A percentile compares a stretch with the other conserved stretches of the same genome.
phyloP scores from a whole-genome alignment of 2,113 vertebrate species.

The Antennarius striatus region DNA sequence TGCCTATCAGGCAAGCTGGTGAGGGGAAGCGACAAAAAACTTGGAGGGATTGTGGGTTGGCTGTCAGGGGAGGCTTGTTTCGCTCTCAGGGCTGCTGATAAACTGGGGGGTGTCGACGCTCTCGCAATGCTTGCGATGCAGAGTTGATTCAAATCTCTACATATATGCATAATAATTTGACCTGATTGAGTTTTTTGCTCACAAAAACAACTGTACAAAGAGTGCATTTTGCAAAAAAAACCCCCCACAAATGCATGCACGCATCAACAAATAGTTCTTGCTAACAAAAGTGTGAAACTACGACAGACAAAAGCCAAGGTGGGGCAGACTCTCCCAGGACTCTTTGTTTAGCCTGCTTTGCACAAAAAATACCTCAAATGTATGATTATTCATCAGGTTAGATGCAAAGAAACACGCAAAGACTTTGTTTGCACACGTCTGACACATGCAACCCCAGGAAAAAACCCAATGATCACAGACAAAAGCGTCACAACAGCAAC shows the following conservation, averaged over 20 bases:
- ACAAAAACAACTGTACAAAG: not conserved
- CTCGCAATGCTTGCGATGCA: slow-evolving; percentile 1
- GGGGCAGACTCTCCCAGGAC: not conserved
- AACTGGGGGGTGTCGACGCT: slow-evolving; percentile 28
- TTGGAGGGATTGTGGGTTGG: slow-evolving; percentile 42
- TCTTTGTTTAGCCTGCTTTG: slow-evolving; percentile 23
- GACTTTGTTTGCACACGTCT: slow-evolving; percentile 28
- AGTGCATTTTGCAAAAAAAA: not conserved
- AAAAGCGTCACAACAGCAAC: too few relatives aligned
- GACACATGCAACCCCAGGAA: slow-evolving; percentile 3
- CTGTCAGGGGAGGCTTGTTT: slow-evolving; percentile 49
- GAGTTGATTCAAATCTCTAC: slow-evolving; percentile 21
- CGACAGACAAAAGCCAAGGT: slow-evolving; percentile 10
- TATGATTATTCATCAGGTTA: slow-evolving; percentile 48
- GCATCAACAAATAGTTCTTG: not conserved
- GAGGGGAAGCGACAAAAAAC: slow-evolving; percentile 46
- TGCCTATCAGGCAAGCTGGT: slow-evolving; percentile 63
- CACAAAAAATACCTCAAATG: slow-evolving; percentile 26
- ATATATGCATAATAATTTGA: slow-evolving; percentile 22
- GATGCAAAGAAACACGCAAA: slow-evolving; percentile 28
- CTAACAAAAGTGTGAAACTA: slow-evolving; percentile 11
- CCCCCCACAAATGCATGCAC: not conserved
- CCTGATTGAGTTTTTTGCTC: slow-evolving; percentile 4
- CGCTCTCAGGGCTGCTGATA: slow-evolving; percentile 31
- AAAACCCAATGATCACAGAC: too few relatives aligned